Base-by-base conservation (phyloP, 2,797 vertebrate species). In the Alosa sapidissima region DNA sequence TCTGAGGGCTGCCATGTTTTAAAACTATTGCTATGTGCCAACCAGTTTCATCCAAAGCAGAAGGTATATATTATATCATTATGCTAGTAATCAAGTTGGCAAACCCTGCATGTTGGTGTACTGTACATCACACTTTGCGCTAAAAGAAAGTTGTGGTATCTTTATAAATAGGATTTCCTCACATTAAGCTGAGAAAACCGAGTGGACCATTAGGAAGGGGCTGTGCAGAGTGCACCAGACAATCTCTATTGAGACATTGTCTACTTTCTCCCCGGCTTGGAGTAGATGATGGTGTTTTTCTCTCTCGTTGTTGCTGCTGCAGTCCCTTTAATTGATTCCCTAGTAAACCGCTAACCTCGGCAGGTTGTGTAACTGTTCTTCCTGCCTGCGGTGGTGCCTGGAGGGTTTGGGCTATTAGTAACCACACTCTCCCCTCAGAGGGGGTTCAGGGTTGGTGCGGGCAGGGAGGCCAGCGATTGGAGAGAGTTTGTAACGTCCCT, bases 281-380 rank as follows among this genome's bases (percentile, higher is more conserved):
- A 47, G 14, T 7, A 47, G 72, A 36, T 78, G 65, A 33, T 45
- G 16, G 5, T 75, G 33, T 5, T 45, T 62, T 21, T 62, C 21
- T 62, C 21, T 58, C 72, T 21, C 72, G 2, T 19, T 78, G 2
- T 19, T 78, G 16, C 41, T 16, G 4, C 72, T 78, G 72, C 72
- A 78, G 41, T 78, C 36, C 41, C 41, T 78, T 89, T 91, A 89
- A 91, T 90, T 90, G 88, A 85, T 83, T 89, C 86, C 85, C 58
- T 82, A 78, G 84, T 85, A 82, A 89, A 86, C 72, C 84, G 86
- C 86, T 84, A 84, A 88, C 83, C 85, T 82, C 82, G 84, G 84
- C 84, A 54, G 89, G 84, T 87, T 89, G 85, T 85, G 86, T 83
- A 90, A 87, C 82, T 88, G 87, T 87, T 87, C 82, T 89, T 89